Evolutionary conservation across 2,113 vertebrate species (phyloP).

Genomic region (Anser cygnoides): DNA sequence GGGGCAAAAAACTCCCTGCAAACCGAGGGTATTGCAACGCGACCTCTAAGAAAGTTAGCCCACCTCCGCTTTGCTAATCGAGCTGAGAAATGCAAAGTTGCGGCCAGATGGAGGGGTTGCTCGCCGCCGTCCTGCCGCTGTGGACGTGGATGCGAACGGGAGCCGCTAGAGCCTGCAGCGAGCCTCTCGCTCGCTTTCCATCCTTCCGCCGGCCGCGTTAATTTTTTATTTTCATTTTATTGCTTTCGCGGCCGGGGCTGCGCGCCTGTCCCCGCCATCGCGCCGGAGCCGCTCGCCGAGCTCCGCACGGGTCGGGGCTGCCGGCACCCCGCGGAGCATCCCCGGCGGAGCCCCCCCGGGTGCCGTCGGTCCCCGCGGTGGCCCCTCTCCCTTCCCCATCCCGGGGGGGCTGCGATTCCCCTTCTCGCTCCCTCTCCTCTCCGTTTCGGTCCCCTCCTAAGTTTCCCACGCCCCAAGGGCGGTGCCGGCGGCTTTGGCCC

Average conservation of each 20-base stretch:
- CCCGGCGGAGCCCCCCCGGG: no score
- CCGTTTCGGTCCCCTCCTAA: rapidly evolving
- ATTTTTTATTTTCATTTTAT: no score
- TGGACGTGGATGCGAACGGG: not conserved
- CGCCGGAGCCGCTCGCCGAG: no score
- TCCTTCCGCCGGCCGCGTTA: not conserved
- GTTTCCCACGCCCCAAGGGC: not conserved
- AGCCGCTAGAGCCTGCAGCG: not conserved
- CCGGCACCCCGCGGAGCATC: no score
- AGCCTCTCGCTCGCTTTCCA: not conserved
- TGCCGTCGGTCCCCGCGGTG: not conserved
- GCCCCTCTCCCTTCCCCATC: not conserved
- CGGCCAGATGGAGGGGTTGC: not conserved
- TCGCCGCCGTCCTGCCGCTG: not conserved
- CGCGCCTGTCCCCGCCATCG: no score
- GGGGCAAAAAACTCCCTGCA: not conserved
- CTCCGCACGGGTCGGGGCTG: not conserved
- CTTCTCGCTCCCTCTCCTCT: not conserved
- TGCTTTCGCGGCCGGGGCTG: not conserved
- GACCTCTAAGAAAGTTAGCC: constrained; percentile 10
- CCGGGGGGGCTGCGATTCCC: not conserved
- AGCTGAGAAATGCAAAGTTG: not conserved
- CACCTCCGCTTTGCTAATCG: not conserved
- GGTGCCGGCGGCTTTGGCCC: not conserved
- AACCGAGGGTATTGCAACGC: not conserved